Percentiles rank a stretch among this genome's conserved stretches.
Conservation (phyloP, 2,888 invertebrate species). For the Lasioglossum villosulum region DNA sequence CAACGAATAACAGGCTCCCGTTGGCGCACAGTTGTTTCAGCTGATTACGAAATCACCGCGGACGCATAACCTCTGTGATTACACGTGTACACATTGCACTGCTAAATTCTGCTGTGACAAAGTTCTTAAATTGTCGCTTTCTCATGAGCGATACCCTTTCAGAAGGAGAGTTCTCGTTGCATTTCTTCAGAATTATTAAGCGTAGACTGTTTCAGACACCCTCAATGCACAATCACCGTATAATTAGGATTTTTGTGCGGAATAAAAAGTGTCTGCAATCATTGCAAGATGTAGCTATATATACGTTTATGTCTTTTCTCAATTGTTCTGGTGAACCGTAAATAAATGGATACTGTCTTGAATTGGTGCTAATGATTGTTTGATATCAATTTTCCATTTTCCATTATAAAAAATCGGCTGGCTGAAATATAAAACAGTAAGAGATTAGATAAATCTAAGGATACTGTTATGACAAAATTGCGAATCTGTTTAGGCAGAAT, state of each 20-base stretch:
- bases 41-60: constrained; percentile 13
- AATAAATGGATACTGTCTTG: neutral
- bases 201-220: neutral
- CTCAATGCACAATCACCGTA: no score
- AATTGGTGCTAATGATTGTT: no score
- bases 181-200: neutral
- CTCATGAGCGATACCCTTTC: neutral
- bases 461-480: no score
- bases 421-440: no score
- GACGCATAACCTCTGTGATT: constrained; percentile 12
- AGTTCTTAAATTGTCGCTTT: neutral
- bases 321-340: neutral
- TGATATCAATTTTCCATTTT: no score
- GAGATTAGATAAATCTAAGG: no score
- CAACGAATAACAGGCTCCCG: neutral
- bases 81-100: neutral
- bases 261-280: neutral
- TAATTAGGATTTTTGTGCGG: neutral
- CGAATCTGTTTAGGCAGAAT: no score
- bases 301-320: no score
- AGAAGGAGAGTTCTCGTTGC: neutral
- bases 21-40: constrained; percentile 26
- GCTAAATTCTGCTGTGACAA: neutral
- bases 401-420: no score
- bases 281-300: neutral